A percentile compares a stretch with the other conserved stretches of the same genome.
Conservation (phyloP, 2,113 vertebrate species). For the Sitta europaea region DNA sequence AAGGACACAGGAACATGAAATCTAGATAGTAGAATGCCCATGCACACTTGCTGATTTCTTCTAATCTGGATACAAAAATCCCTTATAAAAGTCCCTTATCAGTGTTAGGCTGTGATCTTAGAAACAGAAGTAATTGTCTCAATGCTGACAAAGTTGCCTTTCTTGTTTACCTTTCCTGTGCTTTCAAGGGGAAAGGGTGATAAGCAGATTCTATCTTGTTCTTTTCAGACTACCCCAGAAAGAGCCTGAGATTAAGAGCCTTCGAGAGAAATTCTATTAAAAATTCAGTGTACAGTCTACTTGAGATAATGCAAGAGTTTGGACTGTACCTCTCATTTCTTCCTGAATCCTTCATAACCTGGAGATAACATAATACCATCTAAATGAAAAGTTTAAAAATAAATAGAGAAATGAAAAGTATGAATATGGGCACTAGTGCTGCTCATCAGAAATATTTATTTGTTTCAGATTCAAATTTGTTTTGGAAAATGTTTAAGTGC, state of each 20-base stretch:
- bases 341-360: neutral
- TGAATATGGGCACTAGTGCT: neutral
- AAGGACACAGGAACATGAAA: neutral
- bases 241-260: slow-evolving; percentile 18
- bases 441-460: neutral
- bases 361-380: neutral
- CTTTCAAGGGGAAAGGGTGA: slow-evolving; percentile 28
- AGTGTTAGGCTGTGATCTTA: neutral
- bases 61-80: slow-evolving; percentile 36
- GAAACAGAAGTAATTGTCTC: slow-evolving; percentile 40
- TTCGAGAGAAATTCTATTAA: slow-evolving; percentile 17
- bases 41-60: neutral
- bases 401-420: neutral
- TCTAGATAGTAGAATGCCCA: neutral
- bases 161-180: slow-evolving; percentile 31
- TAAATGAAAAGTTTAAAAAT: slow-evolving; percentile 1
- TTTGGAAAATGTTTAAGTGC: neutral
- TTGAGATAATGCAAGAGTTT: neutral
- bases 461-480: neutral
- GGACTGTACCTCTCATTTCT: neutral
- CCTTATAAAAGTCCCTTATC: slow-evolving; percentile 46
- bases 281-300: slow-evolving; percentile 8
- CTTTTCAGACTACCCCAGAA: slow-evolving; percentile 1
- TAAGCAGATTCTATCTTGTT: slow-evolving; percentile 51
- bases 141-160: slow-evolving; percentile 13